Evolutionary conservation across 2,113 vertebrate species (phyloP).

Genomic region (Cepphus grylle): DNA sequence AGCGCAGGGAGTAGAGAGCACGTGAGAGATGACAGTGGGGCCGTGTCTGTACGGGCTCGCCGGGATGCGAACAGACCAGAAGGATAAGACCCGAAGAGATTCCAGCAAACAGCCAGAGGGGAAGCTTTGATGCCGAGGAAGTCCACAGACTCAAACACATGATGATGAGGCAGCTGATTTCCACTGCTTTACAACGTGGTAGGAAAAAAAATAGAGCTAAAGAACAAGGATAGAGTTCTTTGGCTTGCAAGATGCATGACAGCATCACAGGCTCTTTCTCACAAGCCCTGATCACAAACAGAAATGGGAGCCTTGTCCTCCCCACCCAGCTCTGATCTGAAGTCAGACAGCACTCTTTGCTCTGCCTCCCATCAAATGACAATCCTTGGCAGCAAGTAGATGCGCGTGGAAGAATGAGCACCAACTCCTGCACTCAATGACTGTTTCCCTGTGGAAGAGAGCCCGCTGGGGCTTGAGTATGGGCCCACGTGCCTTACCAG

Average conservation of each 20-base stretch:
- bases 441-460: background rate
- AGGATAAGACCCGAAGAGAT: background rate
- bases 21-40: background rate
- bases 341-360: background rate
- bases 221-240: background rate
- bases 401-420: background rate
- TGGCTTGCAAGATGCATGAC: background rate
- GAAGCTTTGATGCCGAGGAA: background rate
- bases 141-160: background rate
- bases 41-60: background rate
- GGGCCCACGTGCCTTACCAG: background rate
- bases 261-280: background rate
- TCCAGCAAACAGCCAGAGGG: background rate
- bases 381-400: background rate
- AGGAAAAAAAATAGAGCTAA: background rate
- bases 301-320: background rate
- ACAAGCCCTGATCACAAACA: background rate
- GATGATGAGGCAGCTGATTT: slow-evolving; percentile 19
- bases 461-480: background rate
- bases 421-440: background rate
- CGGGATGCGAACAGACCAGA: background rate
- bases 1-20: background rate
- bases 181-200: background rate
- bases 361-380: background rate
- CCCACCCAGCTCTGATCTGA: background rate